Percentiles rank a stretch among this genome's conserved stretches.
phyloP scores from a whole-genome alignment of 30 jellyfish, hydroid and myxozoan species.

The Morbakka virulenta region DNA sequence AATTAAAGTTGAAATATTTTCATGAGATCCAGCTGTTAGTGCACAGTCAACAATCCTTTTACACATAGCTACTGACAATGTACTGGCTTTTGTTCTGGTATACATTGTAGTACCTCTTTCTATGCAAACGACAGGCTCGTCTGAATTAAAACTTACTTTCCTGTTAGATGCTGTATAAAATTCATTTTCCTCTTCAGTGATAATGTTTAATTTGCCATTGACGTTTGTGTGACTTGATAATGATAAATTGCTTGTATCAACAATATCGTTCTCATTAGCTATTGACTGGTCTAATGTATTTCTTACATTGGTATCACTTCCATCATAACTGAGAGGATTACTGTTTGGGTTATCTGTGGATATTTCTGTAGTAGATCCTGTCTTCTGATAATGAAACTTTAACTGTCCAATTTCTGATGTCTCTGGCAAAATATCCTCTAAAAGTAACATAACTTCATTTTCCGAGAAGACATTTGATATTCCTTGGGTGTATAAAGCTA shows the following conservation, averaged over 20 bases:
- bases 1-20: conserved; percentile 51
- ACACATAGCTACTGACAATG: conserved; percentile 48
- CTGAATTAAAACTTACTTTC: not conserved
- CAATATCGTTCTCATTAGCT: not conserved
- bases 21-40: conserved; percentile 57
- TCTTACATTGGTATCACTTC: not conserved
- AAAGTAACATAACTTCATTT: conserved; percentile 57
- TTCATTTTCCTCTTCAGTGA: not conserved
- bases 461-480: conserved; percentile 57
- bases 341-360: not conserved
- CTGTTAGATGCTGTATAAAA: not conserved
- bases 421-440: conserved; percentile 67
- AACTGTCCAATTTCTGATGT: conserved; percentile 26
- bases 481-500: conserved; percentile 37
- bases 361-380: not conserved
- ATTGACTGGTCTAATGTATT: not conserved
- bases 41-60: conserved; percentile 53
- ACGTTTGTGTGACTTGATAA: not conserved
- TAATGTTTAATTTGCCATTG: not conserved
- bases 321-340: not conserved
- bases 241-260: not conserved
- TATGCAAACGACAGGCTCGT: not conserved
- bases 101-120: not conserved
- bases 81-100: conserved; percentile 42
- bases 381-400: conserved; percentile 13